Conservation (phyloP, 2,797 vertebrate genomes). For the Hybognathus amarus region DNA sequence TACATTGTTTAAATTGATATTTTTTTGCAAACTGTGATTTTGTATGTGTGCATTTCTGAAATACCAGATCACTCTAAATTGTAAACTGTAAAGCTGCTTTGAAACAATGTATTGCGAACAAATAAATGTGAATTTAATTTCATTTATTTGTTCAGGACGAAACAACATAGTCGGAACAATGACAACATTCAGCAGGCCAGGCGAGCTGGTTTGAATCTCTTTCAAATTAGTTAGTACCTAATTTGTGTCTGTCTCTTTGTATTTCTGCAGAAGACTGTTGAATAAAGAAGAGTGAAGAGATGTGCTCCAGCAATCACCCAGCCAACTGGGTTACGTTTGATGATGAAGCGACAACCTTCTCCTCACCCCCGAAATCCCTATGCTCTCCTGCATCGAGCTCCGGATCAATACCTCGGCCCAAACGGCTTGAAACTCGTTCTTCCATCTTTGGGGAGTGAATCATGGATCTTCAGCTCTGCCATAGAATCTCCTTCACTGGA, state of each 20-base stretch:
- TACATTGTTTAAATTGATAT: too few species aligned
- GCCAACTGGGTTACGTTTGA: slow-evolving; percentile 97
- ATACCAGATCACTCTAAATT: too few species aligned
- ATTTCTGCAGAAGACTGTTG: slow-evolving; percentile 44
- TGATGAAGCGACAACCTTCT: slow-evolving; percentile 84
- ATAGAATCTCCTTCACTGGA: slow-evolving; percentile 85
- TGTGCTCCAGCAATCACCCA: slow-evolving; percentile 91
- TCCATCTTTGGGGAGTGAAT: slow-evolving; percentile 79
- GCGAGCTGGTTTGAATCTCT: not conserved
- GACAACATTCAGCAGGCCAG: not conserved
- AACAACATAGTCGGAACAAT: not conserved
- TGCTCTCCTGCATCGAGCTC: slow-evolving; percentile 70
- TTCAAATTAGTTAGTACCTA: not conserved
- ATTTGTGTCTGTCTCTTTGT: slow-evolving; percentile 39
- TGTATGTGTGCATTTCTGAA: too few species aligned
- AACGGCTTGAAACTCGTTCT: slow-evolving; percentile 89
- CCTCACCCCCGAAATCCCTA: slow-evolving; percentile 81
- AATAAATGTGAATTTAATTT: too few species aligned
- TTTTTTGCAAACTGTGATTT: too few species aligned
- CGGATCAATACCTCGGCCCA: slow-evolving; percentile 83
- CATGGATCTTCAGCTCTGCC: slow-evolving; percentile 80
- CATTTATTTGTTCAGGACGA: not conserved
- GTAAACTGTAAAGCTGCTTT: too few species aligned
- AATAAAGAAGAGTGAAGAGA: slow-evolving; percentile 61
- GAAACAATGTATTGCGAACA: too few species aligned